Evolutionary conservation across 2,113 vertebrate genomes (phyloP), one percentile per base, ranked within the genome.

Genomic region (Leptodactylus fuscus): DNA sequence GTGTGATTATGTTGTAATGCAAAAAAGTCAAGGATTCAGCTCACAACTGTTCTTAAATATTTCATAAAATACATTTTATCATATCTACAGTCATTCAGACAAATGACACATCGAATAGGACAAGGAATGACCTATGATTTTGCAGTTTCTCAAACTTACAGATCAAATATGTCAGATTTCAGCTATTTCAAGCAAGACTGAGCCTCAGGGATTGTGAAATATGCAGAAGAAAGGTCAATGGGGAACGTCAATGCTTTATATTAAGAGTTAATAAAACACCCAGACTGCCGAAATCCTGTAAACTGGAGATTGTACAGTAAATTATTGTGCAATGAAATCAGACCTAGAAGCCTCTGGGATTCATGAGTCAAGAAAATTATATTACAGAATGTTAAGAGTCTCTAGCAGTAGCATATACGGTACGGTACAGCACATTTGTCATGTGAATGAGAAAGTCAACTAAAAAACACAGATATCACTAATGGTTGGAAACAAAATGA

Each of bases 81-180:
- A 53, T 67, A 55, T 60, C 51, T 46, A 38, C 22, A 49, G 58
- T 4, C 29, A 16, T 49, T 53, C 74, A 53, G 74, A 85, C 74
- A 38, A 24, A 48, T 46, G 58, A 85, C 83, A 83, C 81, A 60
- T 85, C 46, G 44, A 85, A 77, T 49, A 13, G 55, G 44, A 85
- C 53, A 53, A 65, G 74, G 69, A 44, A 67, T 85, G 83, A 85
- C 83, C 73, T 85, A 77, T 78, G 74, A 85, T 69, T 85, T 12
- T 78, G 74, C 74, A 78, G 73, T 69, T 85, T 78, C 32, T 78
- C 74, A 67, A 85, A 53, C 32, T 85, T 32, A n/a, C 83, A 85
- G 73, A 85, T 85, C 83, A 53, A 49, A 78, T 78, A 67, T 85
- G 83, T 85, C 83, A 69, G 83, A 78, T 77, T 51, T 69, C 48